Conservation (phyloP, 2,888 invertebrate species). For the Petrophora chlorosata region DNA sequence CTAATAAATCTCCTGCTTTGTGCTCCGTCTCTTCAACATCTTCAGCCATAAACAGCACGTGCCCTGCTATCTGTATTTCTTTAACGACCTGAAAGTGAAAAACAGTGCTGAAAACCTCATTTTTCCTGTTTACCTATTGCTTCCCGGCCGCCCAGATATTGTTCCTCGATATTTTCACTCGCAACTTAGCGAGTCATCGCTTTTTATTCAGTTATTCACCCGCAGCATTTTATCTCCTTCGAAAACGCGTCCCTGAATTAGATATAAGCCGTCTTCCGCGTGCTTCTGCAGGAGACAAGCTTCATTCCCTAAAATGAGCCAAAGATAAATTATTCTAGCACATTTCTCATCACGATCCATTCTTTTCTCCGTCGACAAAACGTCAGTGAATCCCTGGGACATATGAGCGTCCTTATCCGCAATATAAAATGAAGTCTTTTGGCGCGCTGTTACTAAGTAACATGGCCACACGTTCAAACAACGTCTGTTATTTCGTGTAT, state of each 20-base stretch:
- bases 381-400: conserved; percentile 70
- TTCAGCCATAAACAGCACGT: conserved; percentile 73
- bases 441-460: conserved; percentile 63
- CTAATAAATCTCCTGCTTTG: conserved; percentile 75
- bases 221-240: conserved; percentile 58
- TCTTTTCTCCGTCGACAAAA: conserved; percentile 72
- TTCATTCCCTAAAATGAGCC: conserved; percentile 70
- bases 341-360: conserved; percentile 76
- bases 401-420: conserved; percentile 71
- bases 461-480: conserved; percentile 49
- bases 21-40: conserved; percentile 65
- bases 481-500: conserved; percentile 48
- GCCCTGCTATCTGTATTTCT: conserved; percentile 68
- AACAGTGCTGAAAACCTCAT: conserved; percentile 54
- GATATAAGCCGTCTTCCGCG: conserved; percentile 68
- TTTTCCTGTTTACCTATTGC: conserved; percentile 52
- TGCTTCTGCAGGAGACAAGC: conserved; percentile 61
- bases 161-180: conserved; percentile 47
- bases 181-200: conserved; percentile 55
- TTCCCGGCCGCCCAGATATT: conserved; percentile 30
- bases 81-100: conserved; percentile 67
- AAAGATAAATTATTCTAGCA: conserved; percentile 77
- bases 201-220: conserved; percentile 72
- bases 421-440: conserved; percentile 68
- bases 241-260: conserved; percentile 70